Conservation (phyloP, 2,113 vertebrate genomes). For the Myodes glareolus region DNA sequence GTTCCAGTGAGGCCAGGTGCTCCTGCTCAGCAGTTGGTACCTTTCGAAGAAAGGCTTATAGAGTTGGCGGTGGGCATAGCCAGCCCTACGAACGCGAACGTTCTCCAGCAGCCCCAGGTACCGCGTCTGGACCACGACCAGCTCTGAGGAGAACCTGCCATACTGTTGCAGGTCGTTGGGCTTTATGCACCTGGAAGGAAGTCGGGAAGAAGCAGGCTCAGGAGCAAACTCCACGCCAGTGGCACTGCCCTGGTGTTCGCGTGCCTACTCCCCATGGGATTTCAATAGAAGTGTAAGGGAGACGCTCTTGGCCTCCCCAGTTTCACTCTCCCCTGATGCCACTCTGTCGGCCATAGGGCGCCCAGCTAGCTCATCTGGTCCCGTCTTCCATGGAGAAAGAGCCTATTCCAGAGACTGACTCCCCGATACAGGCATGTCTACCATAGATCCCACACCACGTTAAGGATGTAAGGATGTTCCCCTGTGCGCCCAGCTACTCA, state of each 20-base stretch:
- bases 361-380: not conserved
- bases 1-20: slow-evolving; percentile 87
- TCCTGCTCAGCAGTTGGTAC: slow-evolving; percentile 85
- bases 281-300: not conserved
- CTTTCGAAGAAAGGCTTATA: slow-evolving; percentile 87
- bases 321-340: not conserved
- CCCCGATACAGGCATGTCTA: not conserved
- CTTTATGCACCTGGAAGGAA: slow-evolving; percentile 87
- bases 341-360: not conserved
- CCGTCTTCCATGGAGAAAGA: not conserved
- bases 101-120: slow-evolving; percentile 91
- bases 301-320: not conserved
- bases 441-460: not conserved
- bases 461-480: not conserved
- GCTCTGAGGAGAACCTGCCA: slow-evolving; percentile 78
- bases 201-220: not conserved
- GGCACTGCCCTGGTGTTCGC: not conserved
- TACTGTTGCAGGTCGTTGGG: slow-evolving; percentile 86
- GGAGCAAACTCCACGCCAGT: not conserved
- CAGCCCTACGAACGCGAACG: slow-evolving; percentile 87
- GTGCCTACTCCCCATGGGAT: not conserved
- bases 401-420: not conserved
- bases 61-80: slow-evolving; percentile 88
- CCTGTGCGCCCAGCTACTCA: slow-evolving; percentile 12
- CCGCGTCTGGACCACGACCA: slow-evolving; percentile 83